These are phyloP conservation scores for Erebia aethiops DNA, from an alignment of 2,888 invertebrate genomes.

Conservation along the genomic window DNA sequence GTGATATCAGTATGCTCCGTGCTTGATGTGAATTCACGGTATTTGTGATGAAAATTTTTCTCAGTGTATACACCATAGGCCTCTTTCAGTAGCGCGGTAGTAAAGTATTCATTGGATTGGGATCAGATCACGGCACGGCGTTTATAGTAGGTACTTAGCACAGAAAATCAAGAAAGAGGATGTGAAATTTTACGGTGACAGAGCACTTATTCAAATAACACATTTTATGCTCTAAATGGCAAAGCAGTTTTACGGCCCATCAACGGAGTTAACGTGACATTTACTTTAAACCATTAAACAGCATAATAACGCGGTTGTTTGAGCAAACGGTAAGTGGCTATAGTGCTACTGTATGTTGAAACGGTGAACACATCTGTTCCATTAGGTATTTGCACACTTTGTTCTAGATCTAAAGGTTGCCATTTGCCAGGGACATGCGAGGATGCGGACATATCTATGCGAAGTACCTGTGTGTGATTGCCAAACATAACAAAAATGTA, in stretches of 20 bases:
- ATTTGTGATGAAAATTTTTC: too few relatives aligned
- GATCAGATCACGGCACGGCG: too few relatives aligned
- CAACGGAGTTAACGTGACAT: conserved; percentile 30
- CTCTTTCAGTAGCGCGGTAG: too few relatives aligned
- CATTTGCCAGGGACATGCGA: neutral
- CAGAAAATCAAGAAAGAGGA: neutral
- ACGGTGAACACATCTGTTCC: conserved; percentile 31
- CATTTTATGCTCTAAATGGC: conserved; percentile 25
- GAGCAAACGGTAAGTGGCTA: conserved; percentile 22
- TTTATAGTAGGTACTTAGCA: neutral
- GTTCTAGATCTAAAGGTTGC: neutral
- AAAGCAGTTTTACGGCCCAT: conserved; percentile 12
- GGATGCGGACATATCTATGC: neutral
- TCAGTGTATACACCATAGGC: too few relatives aligned
- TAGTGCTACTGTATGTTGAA: conserved; percentile 25
- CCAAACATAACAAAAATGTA: neutral
- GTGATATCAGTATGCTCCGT: too few relatives aligned
- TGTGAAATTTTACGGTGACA: neutral
- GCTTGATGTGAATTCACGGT: too few relatives aligned
- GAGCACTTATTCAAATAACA: conserved; percentile 5
- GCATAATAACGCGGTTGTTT: conserved; percentile 23
- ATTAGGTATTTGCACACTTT: conserved; percentile 20
- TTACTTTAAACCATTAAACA: conserved; percentile 25
- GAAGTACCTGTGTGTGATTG: neutral
- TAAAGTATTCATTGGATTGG: too few relatives aligned